Evolutionary conservation across 2,888 invertebrate species (phyloP).

Genomic region (Hypselothyrea guttata): DNA sequence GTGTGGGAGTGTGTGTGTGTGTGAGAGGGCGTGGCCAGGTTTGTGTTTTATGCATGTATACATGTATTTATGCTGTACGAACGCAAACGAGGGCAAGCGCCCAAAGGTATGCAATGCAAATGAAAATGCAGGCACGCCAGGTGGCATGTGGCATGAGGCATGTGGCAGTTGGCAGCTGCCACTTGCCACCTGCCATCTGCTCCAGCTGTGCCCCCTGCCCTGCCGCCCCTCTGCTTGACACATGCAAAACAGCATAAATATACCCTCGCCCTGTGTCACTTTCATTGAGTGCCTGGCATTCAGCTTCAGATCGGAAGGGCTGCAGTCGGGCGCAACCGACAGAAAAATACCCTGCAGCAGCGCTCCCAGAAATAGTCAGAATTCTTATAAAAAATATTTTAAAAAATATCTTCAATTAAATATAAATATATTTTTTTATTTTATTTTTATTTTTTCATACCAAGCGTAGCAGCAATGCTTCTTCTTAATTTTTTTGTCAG

Average conservation of each 20-base stretch:
- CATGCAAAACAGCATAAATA: slow-evolving; percentile 60
- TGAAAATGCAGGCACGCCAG: slow-evolving; percentile 48
- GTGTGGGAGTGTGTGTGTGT: neutral
- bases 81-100: slow-evolving; percentile 69
- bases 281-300: slow-evolving; percentile 38
- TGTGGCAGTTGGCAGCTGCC: slow-evolving; percentile 1
- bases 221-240: slow-evolving; percentile 58
- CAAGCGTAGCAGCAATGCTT: too few species aligned
- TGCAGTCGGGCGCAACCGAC: too few species aligned
- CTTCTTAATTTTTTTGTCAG: too few species aligned
- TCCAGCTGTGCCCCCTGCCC: slow-evolving; percentile 2
- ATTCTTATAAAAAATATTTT: too few species aligned
- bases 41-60: slow-evolving; percentile 23
- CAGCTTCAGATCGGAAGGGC: too few species aligned
- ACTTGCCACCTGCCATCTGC: slow-evolving; percentile 19
- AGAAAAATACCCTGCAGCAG: too few species aligned
- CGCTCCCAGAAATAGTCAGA: too few species aligned
- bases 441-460: too few species aligned
- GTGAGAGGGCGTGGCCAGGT: neutral
- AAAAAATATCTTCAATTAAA: too few species aligned
- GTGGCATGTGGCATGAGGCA: slow-evolving; percentile 1
- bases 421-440: too few species aligned
- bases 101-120: slow-evolving; percentile 67
- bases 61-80: slow-evolving; percentile 27
- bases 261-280: slow-evolving; percentile 10